Base-by-base conservation (phyloP, 2,888 invertebrate species). In the Hirtodrosophila histrioides region DNA sequence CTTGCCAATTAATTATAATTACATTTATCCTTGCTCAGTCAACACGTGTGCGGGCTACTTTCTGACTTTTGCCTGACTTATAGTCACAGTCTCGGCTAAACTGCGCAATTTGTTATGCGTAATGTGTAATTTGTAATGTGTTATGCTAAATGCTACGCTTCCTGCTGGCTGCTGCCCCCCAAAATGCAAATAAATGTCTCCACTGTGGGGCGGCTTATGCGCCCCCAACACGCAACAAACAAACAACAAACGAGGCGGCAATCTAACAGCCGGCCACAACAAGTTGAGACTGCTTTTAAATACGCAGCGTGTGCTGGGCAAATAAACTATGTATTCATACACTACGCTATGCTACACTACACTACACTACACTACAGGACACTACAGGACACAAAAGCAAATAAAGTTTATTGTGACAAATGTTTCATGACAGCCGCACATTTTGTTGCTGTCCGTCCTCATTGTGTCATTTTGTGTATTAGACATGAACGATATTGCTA, bases 321-420 rank as follows among this genome's bases (percentile, higher is more conserved):
- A 69, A 78, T 64, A 71, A 64, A 57, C 62, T 46, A 61, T 49
- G 40, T 53, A 55, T 62, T 39, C 49, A 61, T 24, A 48, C 33
- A 40, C 48, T 45, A 40, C 48, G 41, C 37, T 8, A 31, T 0
- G 2, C 58, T 61, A 62, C 64, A 61, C 78, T 2, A 27, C 6
- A 27, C 27, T 66, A 69, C 74, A 69, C 71, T 63, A 71, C 27
- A 3, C 61, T 58, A 61, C 63, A 61, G 74, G 68, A 61, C 74
- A 78, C 74, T 69, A 71, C 74, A 82, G 75, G 72, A n/a, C n/a
- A n/a, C n/a, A n/a, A 79, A 75, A 73, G 73, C 88, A 84, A 88
- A 86, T 86, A 86, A 86, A 86, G 80, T 84, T 84, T 86, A 84
- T 88, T 86, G 84, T 84, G 84, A 84, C 88, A 88, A 84, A 84